A percentile compares a stretch with the other conserved stretches of the same genome.
phyloP scores from a whole-genome alignment of 1,140 invertebrate species.

The Ostrea edulis region DNA sequence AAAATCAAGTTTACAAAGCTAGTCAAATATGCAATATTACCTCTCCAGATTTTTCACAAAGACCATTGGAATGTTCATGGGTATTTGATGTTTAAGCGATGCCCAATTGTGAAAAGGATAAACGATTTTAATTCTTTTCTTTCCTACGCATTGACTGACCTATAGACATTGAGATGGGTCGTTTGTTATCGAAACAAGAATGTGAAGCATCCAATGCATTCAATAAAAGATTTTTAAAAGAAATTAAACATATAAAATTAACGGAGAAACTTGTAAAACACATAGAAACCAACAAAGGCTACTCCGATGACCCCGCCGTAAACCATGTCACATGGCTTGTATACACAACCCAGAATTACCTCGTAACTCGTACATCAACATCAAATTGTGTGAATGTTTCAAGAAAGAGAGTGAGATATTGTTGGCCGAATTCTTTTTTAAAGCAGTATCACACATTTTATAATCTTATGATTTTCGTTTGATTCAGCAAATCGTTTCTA shows the following conservation, averaged over 20 bases:
- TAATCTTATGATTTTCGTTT: no score
- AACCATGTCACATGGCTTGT: conserved; percentile 1
- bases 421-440: no score
- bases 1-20: neutral
- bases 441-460: no score
- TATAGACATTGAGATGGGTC: conserved; percentile 8
- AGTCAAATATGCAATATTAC: neutral
- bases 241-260: conserved; percentile 20
- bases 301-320: neutral
- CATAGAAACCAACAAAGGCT: conserved; percentile 12
- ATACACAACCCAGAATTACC: neutral
- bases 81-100: conserved; percentile 30
- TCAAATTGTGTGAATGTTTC: neutral
- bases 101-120: conserved; percentile 32
- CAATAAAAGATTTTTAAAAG: conserved; percentile 26
- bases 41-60: neutral
- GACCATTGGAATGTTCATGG: neutral
- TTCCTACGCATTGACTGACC: neutral
- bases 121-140: conserved; percentile 21
- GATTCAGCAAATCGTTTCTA: no score
- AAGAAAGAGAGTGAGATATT: no score
- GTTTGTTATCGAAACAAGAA: conserved; percentile 33
- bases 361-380: neutral
- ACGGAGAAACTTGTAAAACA: conserved; percentile 1
- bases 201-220: conserved; percentile 17